Evolutionary conservation across 1,140 invertebrate species (phyloP).

Genomic region (Lanistes nyassanus): DNA sequence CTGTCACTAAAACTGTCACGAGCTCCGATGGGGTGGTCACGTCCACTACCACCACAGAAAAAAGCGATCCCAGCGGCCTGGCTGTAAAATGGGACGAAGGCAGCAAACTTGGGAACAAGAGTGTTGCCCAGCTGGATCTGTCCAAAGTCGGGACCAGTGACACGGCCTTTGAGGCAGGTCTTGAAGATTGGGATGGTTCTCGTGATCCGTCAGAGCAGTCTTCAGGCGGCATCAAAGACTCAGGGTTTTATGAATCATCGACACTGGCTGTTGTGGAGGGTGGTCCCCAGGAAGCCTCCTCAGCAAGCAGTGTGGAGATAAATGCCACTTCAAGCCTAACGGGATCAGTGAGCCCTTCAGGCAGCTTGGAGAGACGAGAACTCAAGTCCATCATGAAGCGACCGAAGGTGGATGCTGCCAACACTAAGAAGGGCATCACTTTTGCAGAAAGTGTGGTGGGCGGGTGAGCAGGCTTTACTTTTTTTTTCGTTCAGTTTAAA

Average conservation of each 20-base stretch:
- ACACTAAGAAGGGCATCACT: slow-evolving; percentile 55
- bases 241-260: slow-evolving; percentile 11
- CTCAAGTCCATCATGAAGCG: slow-evolving; percentile 63
- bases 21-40: slow-evolving; percentile 26
- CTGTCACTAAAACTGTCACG: slow-evolving; percentile 28
- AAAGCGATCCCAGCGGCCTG: too few relatives aligned
- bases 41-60: slow-evolving; percentile 20
- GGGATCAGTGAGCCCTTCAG: background rate
- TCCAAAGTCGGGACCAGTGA: slow-evolving; percentile 2
- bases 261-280: background rate
- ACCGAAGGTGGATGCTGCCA: slow-evolving; percentile 32
- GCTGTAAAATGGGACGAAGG: background rate
- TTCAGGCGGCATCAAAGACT: slow-evolving; percentile 2
- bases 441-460: slow-evolving; percentile 61
- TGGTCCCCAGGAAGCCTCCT: too few relatives aligned
- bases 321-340: background rate
- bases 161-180: background rate
- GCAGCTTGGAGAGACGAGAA: slow-evolving; percentile 30
- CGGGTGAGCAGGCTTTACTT: slow-evolving; percentile 53
- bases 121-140: slow-evolving; percentile 2
- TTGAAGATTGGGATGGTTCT: background rate
- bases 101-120: background rate
- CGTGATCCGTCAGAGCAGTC: background rate
- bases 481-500: background rate
- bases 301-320: background rate